Conservation (phyloP, 2,113 vertebrate genomes). For the Chelonoidis abingdonii region DNA sequence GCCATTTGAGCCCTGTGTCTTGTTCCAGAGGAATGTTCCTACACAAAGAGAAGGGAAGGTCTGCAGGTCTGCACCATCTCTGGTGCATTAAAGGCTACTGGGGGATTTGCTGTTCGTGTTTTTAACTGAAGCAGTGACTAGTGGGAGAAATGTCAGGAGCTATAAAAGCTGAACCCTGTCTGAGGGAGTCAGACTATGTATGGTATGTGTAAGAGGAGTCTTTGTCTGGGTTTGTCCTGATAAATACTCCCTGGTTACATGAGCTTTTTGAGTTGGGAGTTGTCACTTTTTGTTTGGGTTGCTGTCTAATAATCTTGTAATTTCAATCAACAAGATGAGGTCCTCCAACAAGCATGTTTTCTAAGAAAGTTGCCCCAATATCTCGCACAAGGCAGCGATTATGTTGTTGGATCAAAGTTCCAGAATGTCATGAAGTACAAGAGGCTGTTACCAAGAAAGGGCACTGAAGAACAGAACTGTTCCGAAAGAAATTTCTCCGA, state of each 20-base stretch:
- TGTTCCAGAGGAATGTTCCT: slow-evolving; percentile 22
- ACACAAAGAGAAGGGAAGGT: background rate
- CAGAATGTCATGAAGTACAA: background rate
- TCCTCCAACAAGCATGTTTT: background rate
- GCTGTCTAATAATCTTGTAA: background rate
- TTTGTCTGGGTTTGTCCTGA: background rate
- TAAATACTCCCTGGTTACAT: background rate
- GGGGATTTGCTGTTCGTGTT: background rate
- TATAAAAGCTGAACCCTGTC: background rate
- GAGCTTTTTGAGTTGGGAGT: background rate
- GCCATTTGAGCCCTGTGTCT: background rate
- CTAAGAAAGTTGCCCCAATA: background rate
- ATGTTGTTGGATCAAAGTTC: background rate
- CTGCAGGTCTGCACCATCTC: background rate
- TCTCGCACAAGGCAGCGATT: background rate
- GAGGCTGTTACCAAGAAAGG: background rate
- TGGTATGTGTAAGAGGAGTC: background rate
- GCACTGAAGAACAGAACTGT: background rate
- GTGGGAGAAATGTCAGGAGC: background rate
- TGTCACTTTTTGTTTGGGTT: background rate
- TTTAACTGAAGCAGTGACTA: background rate
- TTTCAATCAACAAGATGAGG: background rate
- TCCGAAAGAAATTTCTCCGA: background rate
- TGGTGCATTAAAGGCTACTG: background rate
- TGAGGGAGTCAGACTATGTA: background rate